Percentiles rank a stretch among this genome's conserved stretches.
These are phyloP conservation scores for Glaucidium brasilianum DNA, from an alignment of 2,113 vertebrate species.

Conservation along the genomic window DNA sequence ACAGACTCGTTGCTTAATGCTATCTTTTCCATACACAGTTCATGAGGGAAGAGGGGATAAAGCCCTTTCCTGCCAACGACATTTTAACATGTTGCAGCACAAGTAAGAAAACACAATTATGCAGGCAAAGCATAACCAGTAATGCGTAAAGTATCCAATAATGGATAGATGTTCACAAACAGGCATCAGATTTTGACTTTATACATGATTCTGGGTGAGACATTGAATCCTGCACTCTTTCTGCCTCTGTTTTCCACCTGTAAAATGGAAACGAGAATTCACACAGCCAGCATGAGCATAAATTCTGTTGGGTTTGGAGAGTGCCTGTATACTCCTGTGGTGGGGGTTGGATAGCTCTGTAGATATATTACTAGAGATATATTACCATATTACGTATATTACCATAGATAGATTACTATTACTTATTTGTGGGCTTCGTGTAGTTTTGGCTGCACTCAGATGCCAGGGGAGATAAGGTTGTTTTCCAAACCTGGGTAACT, in stretches of 20 bases:
- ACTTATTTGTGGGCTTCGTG: not conserved
- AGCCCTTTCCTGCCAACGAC: not conserved
- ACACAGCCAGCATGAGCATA: fast-evolving
- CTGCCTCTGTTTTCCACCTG: not conserved
- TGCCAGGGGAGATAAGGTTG: not conserved
- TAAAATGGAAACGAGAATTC: not conserved
- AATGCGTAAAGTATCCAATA: not conserved
- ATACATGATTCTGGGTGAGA: not conserved
- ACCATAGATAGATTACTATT: too few relatives aligned
- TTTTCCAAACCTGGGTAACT: not conserved
- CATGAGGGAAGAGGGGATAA: not conserved
- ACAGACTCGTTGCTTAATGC: not conserved
- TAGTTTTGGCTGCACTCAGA: not conserved
- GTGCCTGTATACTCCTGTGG: fast-evolving
- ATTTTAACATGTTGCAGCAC: fast-evolving
- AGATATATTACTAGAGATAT: too few relatives aligned
- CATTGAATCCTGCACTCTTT: not conserved
- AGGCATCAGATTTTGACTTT: not conserved
- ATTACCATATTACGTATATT: too few relatives aligned
- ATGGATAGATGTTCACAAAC: not conserved
- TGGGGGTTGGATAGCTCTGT: fast-evolving
- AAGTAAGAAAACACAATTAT: not conserved
- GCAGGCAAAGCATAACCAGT: not conserved
- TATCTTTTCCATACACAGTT: not conserved
- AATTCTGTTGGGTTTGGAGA: not conserved